Evolutionary conservation across 2,888 invertebrate genomes (phyloP), one percentile per base, ranked within the genome.

Genomic region (Epinotia ramella): DNA sequence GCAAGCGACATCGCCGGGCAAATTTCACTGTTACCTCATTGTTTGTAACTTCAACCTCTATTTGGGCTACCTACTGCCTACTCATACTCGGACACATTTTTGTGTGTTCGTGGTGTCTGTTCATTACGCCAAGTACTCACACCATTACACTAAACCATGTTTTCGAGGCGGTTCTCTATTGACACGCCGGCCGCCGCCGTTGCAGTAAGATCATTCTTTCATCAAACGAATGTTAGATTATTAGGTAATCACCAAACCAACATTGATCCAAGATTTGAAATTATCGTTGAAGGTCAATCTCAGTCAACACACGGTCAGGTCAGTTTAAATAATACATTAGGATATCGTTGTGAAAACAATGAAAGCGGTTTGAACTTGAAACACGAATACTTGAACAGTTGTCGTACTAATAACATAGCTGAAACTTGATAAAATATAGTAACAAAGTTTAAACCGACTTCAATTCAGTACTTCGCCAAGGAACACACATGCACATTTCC

Each of bases 1-100:
- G 76, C 67, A 76, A 76, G 75, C 75, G 74, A 78, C 73, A 73
- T 78, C 67, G 78, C 56, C 76, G 77, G 68, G 73, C 57, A 77
- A 82, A 80, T 84, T 84, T 86, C 84, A 80, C 84, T 82, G 73
- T 85, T 84, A 82, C 84, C 81, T 81, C 84, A 85, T 81, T 84
- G 82, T 85, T 83, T 82, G 80, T 76, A 67, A 79, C 78, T 78
- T 78, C 77, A 77, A 78, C 78, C 81, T 78, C 79, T 79, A 80
- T 78, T 67, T 77, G 78, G 79, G 76, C 74, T 77, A 62, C 63
- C 62, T 73, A 67, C 53, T 53, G 40, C 53, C 16, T 53, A n/a
- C 70, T 66, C 67, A 64, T 66, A 53, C 64, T 56, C 65, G 73
- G 60, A 76, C 44, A 66, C 44, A 72, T 56, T 60, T 62, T 66